Base-by-base conservation (phyloP, 92 coral and sea anemone species). In the Pocillopora meandrina region DNA sequence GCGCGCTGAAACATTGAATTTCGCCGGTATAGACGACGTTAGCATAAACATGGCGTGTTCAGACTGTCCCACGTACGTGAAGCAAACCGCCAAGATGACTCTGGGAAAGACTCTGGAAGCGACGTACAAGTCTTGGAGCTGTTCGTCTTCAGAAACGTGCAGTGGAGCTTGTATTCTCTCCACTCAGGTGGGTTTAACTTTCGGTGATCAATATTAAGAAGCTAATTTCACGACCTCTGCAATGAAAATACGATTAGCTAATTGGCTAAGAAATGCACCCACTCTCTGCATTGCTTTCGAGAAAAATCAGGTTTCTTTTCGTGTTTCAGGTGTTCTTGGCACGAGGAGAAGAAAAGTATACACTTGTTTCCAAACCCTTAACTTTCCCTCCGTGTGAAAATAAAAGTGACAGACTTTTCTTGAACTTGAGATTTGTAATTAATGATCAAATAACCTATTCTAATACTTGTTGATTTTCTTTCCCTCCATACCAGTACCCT, bases 161-260 rank as follows among this genome's bases (percentile, higher is more conserved):
- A 76, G 90, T 75, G 95, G 98, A 18, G 87, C 92, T 16, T 94
- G 98, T 61, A 61, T 94, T 17, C 87, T 91, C 36, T 71, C 95
- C 14, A 77, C 87, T 63, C 95, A 92, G 95, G 95, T 92, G 26
- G 52, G 52, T 42, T 42, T 42, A 42, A 42, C 52, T 42, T 7
- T 3, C 52, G 52, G 0, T 42, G 52, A 42, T 42, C 52, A 42
- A 42, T 7, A 42, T 3, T 42, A 42, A 42, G 8, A 42, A 42
- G 52, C 52, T 3, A 42, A 42, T 42, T 42, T 42, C 52, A 42
- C 52, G 52, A 42, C 52, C 8, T 3, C 52, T 42, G 52, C 52
- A 42, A 3, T 42, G 52, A 42, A 42, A 42, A 3, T 42, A 7
- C 52, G 8, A 42, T 7, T 42, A 3, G 5, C 8, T 42, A 7